phyloP scores from a whole-genome alignment of 2,888 invertebrate species.

The Nomada fabriciana region DNA sequence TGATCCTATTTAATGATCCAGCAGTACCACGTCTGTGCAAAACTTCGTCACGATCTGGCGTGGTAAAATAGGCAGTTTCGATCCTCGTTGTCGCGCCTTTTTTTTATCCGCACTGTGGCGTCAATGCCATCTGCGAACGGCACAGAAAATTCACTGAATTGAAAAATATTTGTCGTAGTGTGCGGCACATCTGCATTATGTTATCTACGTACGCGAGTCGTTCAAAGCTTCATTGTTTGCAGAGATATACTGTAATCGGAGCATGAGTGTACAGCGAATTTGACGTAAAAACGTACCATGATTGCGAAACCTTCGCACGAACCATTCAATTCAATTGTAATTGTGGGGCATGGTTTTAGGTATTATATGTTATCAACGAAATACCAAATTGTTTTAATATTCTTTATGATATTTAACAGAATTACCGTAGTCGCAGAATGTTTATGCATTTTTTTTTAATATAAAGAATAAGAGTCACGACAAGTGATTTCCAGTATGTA shows the following conservation, averaged over 20 bases:
- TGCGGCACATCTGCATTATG: not conserved
- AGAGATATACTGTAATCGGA: not conserved
- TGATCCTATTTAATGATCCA: not conserved
- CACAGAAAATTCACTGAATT: constrained; percentile 5
- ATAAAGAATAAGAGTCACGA: too few species aligned
- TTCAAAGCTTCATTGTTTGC: not conserved
- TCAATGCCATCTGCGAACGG: constrained; percentile 8
- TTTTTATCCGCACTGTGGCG: constrained; percentile 1
- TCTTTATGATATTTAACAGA: too few species aligned
- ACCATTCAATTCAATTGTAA: too few species aligned
- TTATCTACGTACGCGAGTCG: not conserved
- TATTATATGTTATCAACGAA: too few species aligned
- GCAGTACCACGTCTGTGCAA: not conserved
- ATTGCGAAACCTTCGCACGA: too few species aligned
- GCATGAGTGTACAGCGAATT: not conserved
- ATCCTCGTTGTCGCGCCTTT: constrained; percentile 1
- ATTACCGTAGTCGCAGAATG: too few species aligned
- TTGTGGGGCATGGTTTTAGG: too few species aligned
- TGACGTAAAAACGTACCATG: not conserved
- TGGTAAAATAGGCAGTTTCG: constrained; percentile 3
- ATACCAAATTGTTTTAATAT: too few species aligned
- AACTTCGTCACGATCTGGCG: not conserved
- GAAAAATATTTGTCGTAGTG: not conserved
- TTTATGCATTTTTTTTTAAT: too few species aligned
- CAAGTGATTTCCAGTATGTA: too few species aligned